A percentile compares a stretch with the other conserved stretches of the same genome.
phyloP scores from a whole-genome alignment of 1,140 invertebrate genomes.

The Homalodisca vitripennis region DNA sequence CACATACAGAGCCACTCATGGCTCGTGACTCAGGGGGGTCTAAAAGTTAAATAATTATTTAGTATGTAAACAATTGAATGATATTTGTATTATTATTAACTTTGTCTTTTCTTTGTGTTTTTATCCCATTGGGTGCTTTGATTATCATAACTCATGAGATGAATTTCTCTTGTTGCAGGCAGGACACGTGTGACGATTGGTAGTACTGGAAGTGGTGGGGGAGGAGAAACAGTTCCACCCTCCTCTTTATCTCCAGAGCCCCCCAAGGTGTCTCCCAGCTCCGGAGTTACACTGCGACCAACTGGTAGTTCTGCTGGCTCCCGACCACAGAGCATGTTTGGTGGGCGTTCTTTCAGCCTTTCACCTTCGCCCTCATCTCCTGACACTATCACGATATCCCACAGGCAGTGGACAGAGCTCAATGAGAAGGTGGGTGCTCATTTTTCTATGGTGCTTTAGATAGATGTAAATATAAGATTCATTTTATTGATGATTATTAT shows the following conservation, averaged over 20 bases:
- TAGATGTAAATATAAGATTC: too few relatives aligned
- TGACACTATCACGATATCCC: slow-evolving; percentile 30
- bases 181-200: slow-evolving; percentile 33
- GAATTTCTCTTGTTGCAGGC: slow-evolving; percentile 18
- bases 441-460: too few relatives aligned
- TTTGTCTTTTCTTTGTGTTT: too few relatives aligned
- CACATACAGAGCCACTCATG: too few relatives aligned
- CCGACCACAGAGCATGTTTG: slow-evolving; percentile 11
- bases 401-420: slow-evolving; percentile 36
- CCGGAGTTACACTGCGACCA: background rate
- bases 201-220: background rate
- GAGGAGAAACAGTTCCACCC: background rate
- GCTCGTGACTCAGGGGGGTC: too few relatives aligned
- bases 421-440: slow-evolving; percentile 36
- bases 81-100: too few relatives aligned
- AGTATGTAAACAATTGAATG: too few relatives aligned
- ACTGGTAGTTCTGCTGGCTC: background rate
- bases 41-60: too few relatives aligned
- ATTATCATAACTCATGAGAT: too few relatives aligned
- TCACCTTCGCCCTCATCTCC: slow-evolving; percentile 18
- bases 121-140: too few relatives aligned
- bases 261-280: slow-evolving; percentile 2
- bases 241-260: background rate
- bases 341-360: slow-evolving; percentile 1
- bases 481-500: too few relatives aligned